A percentile compares a stretch with the other conserved stretches of the same genome.
Evolutionary conservation across 2,113 vertebrate species (phyloP).

Genomic region (Formicarius rufipectus): DNA sequence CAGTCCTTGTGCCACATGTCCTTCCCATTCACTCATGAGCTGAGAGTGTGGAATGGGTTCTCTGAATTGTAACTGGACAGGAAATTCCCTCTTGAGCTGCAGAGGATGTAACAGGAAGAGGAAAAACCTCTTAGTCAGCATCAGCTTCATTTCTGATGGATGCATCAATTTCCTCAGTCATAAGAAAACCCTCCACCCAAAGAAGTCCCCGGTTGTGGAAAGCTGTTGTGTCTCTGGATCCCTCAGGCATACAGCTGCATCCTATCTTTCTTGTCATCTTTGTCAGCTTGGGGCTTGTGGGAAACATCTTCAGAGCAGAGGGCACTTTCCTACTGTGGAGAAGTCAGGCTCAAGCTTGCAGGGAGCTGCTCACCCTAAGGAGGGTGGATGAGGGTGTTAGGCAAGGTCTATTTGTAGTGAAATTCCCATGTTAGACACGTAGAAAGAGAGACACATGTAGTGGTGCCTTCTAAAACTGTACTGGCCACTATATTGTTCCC

Average conservation of each 20-base stretch:
- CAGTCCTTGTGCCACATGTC: background rate
- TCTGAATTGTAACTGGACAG: background rate
- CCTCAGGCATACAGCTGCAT: slow-evolving; percentile 49
- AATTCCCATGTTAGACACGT: background rate
- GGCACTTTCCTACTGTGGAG: accelerated
- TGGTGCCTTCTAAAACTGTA: background rate
- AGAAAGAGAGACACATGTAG: background rate
- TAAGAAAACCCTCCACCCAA: slow-evolving; percentile 32
- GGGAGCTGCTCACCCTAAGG: background rate
- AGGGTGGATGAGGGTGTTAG: background rate
- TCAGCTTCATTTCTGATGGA: slow-evolving; percentile 30
- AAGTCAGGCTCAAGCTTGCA: accelerated
- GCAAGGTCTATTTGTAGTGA: background rate
- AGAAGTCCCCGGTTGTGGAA: background rate
- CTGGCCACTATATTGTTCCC: background rate
- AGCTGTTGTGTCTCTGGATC: background rate
- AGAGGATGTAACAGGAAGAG: slow-evolving; percentile 50
- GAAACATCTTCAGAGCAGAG: background rate
- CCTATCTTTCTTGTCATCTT: slow-evolving; percentile 9
- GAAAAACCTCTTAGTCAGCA: slow-evolving; percentile 64
- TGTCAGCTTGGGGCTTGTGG: background rate
- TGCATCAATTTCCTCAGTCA: slow-evolving; percentile 41
- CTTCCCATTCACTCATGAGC: background rate
- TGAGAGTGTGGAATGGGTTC: background rate
- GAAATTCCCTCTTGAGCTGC: slow-evolving; percentile 50